Evolutionary conservation across 2,888 invertebrate species (phyloP), one percentile per base, ranked within the genome.

Genomic region (Altica lythri): DNA sequence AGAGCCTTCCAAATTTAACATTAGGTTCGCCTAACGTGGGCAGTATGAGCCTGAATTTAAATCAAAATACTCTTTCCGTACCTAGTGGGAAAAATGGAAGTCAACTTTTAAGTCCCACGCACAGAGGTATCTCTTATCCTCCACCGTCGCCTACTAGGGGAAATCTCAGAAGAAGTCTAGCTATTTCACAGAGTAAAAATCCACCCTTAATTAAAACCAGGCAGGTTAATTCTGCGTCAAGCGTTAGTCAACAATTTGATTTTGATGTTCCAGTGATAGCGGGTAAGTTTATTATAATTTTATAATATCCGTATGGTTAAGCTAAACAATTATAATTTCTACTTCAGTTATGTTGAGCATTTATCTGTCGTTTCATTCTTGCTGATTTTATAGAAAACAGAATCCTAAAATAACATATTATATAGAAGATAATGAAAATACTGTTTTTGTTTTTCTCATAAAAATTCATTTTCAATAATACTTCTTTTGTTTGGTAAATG

Each of bases 161-260:
- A 43, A 85, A 85, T 46, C 69, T 88, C 49, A 80, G 82, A 64
- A 79, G 88, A 52, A 85, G 86, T 14, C 74, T 86, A 69, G 86
- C 88, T 29, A 86, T 90, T 70, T 88, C 88, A 13, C 83, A 86
- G 66, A 84, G 83, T 68, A 87, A 90, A 70, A 86, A 91, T 74
- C 92, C 92, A 54, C 92, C 91, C 5, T 79, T 93, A 47, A 80
- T 87, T 44, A 92, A 92, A 75, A 89, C 90, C 66, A 83, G 90
- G 43, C 88, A 90, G 71, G 85, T 90, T 38, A 83, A 81, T 67
- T 82, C 85, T 16, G 77, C 81, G 52, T 66, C 71, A 10, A 69
- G 68, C 40, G 66, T 69, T 34, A 67, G 71, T 19, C 70, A 71
- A 40, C 73, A 72, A 57, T 74, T 77, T 58, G 79, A 79, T 64